Conservation (phyloP, 1,140 invertebrate species). For the Nilaparvata lugens region DNA sequence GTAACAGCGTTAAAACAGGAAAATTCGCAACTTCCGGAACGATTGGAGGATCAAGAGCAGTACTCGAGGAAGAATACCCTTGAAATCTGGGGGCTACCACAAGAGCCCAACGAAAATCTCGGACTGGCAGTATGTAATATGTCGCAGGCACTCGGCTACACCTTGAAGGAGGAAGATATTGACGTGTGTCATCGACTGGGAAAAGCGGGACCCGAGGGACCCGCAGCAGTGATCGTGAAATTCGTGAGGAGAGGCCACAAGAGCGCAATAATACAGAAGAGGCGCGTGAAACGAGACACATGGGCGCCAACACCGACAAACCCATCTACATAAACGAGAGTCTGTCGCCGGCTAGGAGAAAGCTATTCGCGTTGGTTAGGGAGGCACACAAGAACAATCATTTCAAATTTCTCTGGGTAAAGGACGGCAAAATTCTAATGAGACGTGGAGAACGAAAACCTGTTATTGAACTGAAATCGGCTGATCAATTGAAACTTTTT, state of each 20-base stretch:
- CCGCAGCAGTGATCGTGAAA: slow-evolving; percentile 8
- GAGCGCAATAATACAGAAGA: not conserved
- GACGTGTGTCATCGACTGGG: slow-evolving; percentile 8
- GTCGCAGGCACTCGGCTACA: no score
- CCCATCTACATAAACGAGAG: slow-evolving; percentile 15
- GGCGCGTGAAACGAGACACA: not conserved
- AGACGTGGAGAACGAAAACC: not conserved
- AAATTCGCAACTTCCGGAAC: no score
- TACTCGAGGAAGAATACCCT: no score
- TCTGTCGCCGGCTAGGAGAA: slow-evolving; percentile 2
- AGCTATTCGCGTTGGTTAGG: slow-evolving; percentile 1
- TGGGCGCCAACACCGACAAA: not conserved
- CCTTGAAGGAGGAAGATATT: no score
- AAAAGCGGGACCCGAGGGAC: not conserved
- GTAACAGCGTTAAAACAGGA: no score
- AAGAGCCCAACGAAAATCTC: no score
- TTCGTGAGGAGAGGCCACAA: slow-evolving; percentile 3
- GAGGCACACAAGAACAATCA: slow-evolving; percentile 7
- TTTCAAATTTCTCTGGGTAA: slow-evolving; percentile 12
- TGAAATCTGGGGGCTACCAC: no score
- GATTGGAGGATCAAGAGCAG: no score
- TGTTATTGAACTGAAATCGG: not conserved
- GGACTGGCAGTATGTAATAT: no score
- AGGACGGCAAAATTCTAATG: slow-evolving; percentile 13
- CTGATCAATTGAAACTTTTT: no score